Evolutionary conservation across 2,113 vertebrate genomes (phyloP), one percentile per base, ranked within the genome.

Genomic region (Salvelinus sp.): DNA sequence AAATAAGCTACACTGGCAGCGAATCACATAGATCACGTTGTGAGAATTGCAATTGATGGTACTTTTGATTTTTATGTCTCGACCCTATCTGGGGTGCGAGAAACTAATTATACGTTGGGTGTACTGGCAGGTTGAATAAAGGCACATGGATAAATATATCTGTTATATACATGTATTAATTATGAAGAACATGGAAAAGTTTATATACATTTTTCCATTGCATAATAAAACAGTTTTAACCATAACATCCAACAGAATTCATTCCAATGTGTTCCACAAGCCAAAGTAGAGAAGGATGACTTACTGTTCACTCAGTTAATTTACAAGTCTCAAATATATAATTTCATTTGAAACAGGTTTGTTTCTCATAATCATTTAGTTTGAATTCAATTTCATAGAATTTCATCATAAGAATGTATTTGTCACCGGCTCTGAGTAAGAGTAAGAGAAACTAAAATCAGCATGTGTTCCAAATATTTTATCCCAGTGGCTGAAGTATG

Each of bases 401-500:
- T 57, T 6, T 20, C 54, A 57, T 57, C 54, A 57, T 57, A 20
- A 57, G 20, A 5, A 57, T 20, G 3, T 57, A 44, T 57, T 57
- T 20, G 3, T 20, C 20, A 20, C 54, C 6, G 2, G 9, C 38
- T 10, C 38, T 12, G 38, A 44, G 38, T 44, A 18, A 20, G 54
- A 57, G 18, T 57, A 57, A 67, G 60, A 76, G 75, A 85, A 85
- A 58, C 85, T 83, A 30, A 88, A 87, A 70, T 91, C 86, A 58
- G 86, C 83, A 72, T 92, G 82, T 0, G 90, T 92, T 7, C 91
- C 91, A 82, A 90, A 91, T 76, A 92, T 74, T 83, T 86, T 89
- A 80, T 93, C 93, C 90, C 90, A 93, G 80, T 93, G 90, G 27
- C 85, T 89, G 69, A 94, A 94, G 66, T 90, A 90, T 20, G 92